Evolutionary conservation across 2,113 vertebrate species (phyloP).

Genomic region (Corythornis vintsioides): DNA sequence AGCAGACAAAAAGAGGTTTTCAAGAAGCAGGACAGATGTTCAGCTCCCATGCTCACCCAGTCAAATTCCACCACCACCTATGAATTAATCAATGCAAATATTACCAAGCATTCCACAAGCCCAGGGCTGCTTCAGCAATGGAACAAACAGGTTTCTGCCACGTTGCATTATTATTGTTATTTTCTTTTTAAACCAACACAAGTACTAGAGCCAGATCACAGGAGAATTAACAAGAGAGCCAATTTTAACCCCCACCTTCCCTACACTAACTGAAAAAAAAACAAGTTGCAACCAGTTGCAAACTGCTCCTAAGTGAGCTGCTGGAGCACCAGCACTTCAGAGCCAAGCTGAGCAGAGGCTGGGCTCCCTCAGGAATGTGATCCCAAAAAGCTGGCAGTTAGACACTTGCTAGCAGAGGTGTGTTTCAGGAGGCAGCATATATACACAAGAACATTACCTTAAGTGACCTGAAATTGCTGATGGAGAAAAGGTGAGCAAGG

Average conservation of each 20-base stretch:
- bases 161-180: neutral
- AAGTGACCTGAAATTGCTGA: slow-evolving; percentile 10
- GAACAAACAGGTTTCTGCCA: neutral
- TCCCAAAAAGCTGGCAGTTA: neutral
- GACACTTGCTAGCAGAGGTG: neutral
- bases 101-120: neutral
- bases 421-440: slow-evolving; percentile 4
- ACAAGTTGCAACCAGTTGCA: neutral
- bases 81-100: neutral
- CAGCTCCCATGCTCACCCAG: neutral
- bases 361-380: slow-evolving; percentile 1
- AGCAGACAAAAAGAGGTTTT: neutral
- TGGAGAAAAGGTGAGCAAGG: neutral
- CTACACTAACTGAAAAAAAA: neutral
- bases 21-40: neutral
- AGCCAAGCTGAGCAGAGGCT: neutral
- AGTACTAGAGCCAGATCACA: neutral
- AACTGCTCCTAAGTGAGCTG: neutral
- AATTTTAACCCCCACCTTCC: neutral
- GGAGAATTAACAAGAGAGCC: neutral
- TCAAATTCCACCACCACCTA: neutral
- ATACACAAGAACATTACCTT: neutral
- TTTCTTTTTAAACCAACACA: neutral
- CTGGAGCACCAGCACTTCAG: neutral
- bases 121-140: neutral